Evolutionary conservation across 2,888 invertebrate species (phyloP).

Genomic region (Stictocephala bisonia): DNA sequence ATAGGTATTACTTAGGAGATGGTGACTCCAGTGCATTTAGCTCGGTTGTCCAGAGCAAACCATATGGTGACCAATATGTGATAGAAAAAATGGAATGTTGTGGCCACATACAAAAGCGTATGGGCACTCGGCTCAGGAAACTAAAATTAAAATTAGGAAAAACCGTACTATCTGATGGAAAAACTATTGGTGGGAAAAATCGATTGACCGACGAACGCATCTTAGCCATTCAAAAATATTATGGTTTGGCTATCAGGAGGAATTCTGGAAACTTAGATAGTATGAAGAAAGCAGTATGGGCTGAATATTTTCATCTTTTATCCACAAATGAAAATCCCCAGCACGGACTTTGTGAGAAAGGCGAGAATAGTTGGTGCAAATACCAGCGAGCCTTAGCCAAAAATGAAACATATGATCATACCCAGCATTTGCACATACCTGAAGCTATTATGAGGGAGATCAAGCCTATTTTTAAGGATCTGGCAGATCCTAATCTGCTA

Average conservation of each 20-base stretch:
- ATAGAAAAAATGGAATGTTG: slow-evolving; percentile 21
- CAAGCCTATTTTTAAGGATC: too few species aligned
- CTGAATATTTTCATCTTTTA: slow-evolving; percentile 1
- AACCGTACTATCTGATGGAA: slow-evolving; percentile 8
- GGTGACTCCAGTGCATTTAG: slow-evolving; percentile 12
- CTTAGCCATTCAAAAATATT: slow-evolving; percentile 2
- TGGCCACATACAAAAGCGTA: slow-evolving; percentile 1
- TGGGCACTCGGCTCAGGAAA: slow-evolving; percentile 17
- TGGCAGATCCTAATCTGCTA: too few species aligned
- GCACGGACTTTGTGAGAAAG: slow-evolving; percentile 5
- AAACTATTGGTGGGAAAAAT: slow-evolving; percentile 17
- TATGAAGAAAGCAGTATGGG: slow-evolving; percentile 24
- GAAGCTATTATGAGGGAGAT: neutral
- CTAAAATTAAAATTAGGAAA: neutral
- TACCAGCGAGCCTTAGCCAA: slow-evolving; percentile 4
- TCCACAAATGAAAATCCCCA: slow-evolving; percentile 10
- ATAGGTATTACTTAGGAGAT: slow-evolving; percentile 1
- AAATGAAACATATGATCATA: neutral
- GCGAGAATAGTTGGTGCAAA: slow-evolving; percentile 23
- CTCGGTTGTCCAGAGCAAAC: slow-evolving; percentile 7
- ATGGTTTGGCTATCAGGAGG: slow-evolving; percentile 30
- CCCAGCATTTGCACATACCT: neutral
- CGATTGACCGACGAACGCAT: slow-evolving; percentile 10
- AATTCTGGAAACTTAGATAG: neutral
- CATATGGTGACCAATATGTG: neutral